Percentiles rank a stretch among this genome's conserved stretches.
Evolutionary conservation across 2,113 vertebrate genomes (phyloP).

Genomic region (human): DNA sequence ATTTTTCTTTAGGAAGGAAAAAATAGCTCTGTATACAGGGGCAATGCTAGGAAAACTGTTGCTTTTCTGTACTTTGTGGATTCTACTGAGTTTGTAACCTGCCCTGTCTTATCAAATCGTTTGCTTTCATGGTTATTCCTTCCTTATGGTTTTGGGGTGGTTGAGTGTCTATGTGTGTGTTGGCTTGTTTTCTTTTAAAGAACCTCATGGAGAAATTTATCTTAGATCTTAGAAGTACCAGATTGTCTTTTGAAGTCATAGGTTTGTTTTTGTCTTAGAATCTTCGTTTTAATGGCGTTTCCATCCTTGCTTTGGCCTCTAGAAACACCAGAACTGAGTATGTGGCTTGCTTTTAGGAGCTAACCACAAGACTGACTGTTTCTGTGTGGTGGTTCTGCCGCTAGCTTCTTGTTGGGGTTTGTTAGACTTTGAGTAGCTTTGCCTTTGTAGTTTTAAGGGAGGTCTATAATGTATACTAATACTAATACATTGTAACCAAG

Average conservation of each 20-base stretch:
- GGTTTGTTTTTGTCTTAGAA: neutral
- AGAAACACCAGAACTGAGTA: neutral
- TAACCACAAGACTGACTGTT: neutral
- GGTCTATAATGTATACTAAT: fast-evolving
- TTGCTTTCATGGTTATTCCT: neutral
- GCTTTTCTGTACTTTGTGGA: fast-evolving
- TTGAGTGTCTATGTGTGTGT: neutral
- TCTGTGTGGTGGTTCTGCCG: neutral
- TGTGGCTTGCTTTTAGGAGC: neutral
- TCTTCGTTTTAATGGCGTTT: neutral
- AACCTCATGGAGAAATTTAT: neutral
- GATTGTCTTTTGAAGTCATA: neutral
- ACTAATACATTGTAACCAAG: neutral
- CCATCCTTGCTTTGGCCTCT: neutral
- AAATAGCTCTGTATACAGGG: neutral
- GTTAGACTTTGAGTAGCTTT: neutral
- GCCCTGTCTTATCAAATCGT: fast-evolving
- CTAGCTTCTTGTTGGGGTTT: neutral
- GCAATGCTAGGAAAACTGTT: too few relatives aligned
- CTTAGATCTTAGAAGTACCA: neutral
- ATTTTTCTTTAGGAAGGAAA: neutral
- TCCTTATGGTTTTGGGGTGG: neutral
- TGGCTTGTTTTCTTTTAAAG: neutral
- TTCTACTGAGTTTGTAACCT: neutral
- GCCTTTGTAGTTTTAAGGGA: neutral